These are phyloP conservation scores for Lasiommata megera DNA, from an alignment of 2,888 invertebrate genomes.

Conservation along the genomic window DNA sequence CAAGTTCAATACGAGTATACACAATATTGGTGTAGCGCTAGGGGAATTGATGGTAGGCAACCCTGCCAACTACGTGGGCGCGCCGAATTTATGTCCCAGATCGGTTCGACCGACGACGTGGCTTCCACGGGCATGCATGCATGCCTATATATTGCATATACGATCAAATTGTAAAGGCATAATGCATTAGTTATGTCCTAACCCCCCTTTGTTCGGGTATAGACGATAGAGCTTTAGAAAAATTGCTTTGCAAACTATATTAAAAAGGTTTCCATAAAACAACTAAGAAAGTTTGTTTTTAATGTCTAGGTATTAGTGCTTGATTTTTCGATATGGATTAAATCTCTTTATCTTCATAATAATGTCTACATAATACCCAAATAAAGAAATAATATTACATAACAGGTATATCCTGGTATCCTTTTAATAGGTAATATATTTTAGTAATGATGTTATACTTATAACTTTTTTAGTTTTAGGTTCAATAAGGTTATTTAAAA, in stretches of 20 bases:
- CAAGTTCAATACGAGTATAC: background rate
- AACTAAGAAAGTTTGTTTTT: too few species aligned
- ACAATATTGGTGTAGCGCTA: background rate
- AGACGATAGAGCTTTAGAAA: slow-evolving; percentile 6
- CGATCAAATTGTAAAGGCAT: slow-evolving; percentile 32
- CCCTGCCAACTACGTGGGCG: slow-evolving; percentile 42
- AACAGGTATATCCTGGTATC: too few species aligned
- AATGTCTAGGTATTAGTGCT: too few species aligned
- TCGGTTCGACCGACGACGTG: slow-evolving; percentile 39
- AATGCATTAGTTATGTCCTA: slow-evolving; percentile 34
- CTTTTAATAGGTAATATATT: too few species aligned
- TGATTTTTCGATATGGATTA: too few species aligned
- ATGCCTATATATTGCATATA: slow-evolving; percentile 17
- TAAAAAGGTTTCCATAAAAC: background rate
- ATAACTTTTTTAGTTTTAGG: too few species aligned
- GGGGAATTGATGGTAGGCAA: slow-evolving; percentile 16
- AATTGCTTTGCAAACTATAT: slow-evolving; percentile 7
- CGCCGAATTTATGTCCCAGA: slow-evolving; percentile 44
- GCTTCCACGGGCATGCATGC: slow-evolving; percentile 30
- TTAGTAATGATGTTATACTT: too few species aligned
- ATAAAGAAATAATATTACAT: too few species aligned
- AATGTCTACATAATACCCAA: too few species aligned
- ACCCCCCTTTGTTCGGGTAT: slow-evolving; percentile 17
- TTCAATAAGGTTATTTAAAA: too few species aligned
- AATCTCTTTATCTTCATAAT: too few species aligned